Base-by-base conservation (phyloP, 2,113 vertebrate species). In the Megaceryle maxima region DNA sequence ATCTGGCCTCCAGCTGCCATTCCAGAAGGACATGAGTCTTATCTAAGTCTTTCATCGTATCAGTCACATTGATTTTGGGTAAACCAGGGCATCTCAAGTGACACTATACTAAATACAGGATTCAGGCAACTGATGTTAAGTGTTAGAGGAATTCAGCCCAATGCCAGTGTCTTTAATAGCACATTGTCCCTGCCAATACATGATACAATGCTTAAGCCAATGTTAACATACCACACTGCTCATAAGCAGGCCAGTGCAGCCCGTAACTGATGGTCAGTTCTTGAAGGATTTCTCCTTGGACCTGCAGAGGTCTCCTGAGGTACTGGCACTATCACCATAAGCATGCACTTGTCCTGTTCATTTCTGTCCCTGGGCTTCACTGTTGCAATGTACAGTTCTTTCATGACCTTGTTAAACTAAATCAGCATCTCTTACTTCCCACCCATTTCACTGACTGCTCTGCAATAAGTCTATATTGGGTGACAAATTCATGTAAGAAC, bases 101-200 rank as follows among this genome's bases (percentile, higher is more conserved):
- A 55, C 0, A 0, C 4, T 59, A 41, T 37, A 31, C 24, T 86
- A 28, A 87, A 35, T 19, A 39, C 1, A 1, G 14, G 6, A 13
- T 68, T 70, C 59, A 19, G 39, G 10, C 13, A 79, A 41, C 48
- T 28, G 35, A 44, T 43, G 8, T 16, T 8, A 7, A 9, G 5
- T 53, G 15, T 50, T 53, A 88, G 46, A 85, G 13, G 16, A 76
- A 43, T 20, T 64, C 63, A 66, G 8, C 10, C 7, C 25, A 19
- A 0, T 62, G 41, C 8, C 31, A n/a, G 0, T 0, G 1, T 55
- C n/a, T 67, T 63, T 29, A 75, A 29, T 6, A 55, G 8, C 16
- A 51, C 7, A 35, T 84, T 78, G 50, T 57, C 16, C n/a, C 9
- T 67, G 24, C 12, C 39, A 41, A 12, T 28, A 13, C 6, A 31